A percentile compares a stretch with the other conserved stretches of the same genome.
Evolutionary conservation across 2,113 vertebrate genomes (phyloP).

Genomic region (Upupa epops): DNA sequence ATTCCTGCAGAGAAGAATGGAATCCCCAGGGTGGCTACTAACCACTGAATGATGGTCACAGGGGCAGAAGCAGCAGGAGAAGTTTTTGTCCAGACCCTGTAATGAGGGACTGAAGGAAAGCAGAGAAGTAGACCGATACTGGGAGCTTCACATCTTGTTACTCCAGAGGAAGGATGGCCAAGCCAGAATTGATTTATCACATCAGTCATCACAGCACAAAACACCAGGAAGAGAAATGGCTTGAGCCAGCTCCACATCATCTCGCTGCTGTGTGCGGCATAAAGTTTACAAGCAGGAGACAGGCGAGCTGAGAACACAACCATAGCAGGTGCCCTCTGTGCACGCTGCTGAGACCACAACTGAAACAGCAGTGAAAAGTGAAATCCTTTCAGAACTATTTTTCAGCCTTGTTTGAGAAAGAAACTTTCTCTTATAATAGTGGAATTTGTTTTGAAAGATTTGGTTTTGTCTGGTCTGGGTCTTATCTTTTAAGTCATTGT

Average conservation of each 20-base stretch:
- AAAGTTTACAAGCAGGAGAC: not conserved
- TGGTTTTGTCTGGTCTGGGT: conserved; percentile 20
- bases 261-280: not conserved
- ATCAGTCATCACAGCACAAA: not conserved
- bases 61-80: not conserved
- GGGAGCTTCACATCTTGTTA: not conserved
- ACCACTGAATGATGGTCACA: not conserved
- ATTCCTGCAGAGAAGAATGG: not conserved
- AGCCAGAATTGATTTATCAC: not conserved
- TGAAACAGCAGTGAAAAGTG: not conserved
- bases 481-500: conserved; percentile 33
- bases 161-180: not conserved
- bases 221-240: not conserved
- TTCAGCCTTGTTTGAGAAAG: not conserved
- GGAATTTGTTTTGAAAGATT: not conserved
- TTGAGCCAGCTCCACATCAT: not conserved
- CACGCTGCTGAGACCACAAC: not conserved
- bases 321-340: not conserved
- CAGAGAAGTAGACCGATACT: not conserved
- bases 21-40: not conserved
- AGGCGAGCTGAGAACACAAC: not conserved
- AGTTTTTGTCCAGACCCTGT: not conserved
- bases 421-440: not conserved
- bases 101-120: not conserved
- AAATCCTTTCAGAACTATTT: not conserved